Base-by-base conservation (phyloP, 2,888 invertebrate genomes). In the Noctua fimbriata region DNA sequence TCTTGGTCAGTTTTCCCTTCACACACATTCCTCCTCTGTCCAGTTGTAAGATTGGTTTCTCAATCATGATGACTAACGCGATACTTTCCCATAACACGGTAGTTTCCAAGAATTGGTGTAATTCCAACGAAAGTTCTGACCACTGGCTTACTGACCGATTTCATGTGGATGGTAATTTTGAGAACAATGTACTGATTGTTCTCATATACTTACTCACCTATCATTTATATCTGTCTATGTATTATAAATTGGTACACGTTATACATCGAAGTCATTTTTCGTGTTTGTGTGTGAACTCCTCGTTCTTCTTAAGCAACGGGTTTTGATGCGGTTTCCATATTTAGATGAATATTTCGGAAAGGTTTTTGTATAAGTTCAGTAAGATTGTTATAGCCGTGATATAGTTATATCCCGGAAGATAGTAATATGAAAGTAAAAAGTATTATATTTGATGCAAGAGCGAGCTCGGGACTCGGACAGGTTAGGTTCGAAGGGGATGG, bases 121-220 rank as follows among this genome's bases (percentile, higher is more conserved):
- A 66, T 85, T 80, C 28, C 21, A 32, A 49, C 4, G 85, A 85
- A 81, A 80, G 36, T 70, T 21, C 36, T n/a, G 49, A 10, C 66
- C 14, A 21, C 49, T 36, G 55, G 1, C 66, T n/a, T 32, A 83
- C 71, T 70, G 82, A 80, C 85, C 82, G 55, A 58, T 67, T 52
- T 83, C 49, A 70, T 47, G 32, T 71, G 1, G 2, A 32, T 75
- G 63, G 24, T 85, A 85, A 83, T 83, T 85, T 80, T 66, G 14
- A 18, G 44, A 85, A 85, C 85, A 65, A 81, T 80, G 72, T 36
- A 24, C 12, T 16, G 14, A 67, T 72, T 63, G n/a, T 55, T 70
- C 69, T 44, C 58, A 65, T 55, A 24, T 24, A 32, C 0, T n/a
- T 36, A 3, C n/a, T n/a, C 24, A 24, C 24, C 10, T 63, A 58